phyloP scores from a whole-genome alignment of 1,140 invertebrate genomes.

The Cherax destructor region DNA sequence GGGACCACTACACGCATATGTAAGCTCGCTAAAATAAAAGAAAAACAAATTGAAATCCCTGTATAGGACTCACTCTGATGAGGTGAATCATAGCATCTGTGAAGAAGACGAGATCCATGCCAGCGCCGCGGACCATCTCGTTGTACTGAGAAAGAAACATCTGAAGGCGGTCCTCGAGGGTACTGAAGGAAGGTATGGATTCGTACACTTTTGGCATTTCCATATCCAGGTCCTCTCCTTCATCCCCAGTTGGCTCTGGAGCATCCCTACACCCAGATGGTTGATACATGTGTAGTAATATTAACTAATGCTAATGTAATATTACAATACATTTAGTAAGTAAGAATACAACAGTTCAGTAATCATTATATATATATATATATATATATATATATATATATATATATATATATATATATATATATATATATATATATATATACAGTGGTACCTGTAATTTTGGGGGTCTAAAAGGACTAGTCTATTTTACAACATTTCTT shows the following conservation, averaged over 20 bases:
- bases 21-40: too few species aligned
- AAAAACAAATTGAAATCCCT: too few species aligned
- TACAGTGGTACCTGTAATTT: too few species aligned
- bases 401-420: too few species aligned
- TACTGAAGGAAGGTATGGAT: slow-evolving; percentile 84
- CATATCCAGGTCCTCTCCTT: slow-evolving; percentile 96
- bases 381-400: too few species aligned
- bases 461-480: too few species aligned
- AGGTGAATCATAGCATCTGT: slow-evolving; percentile 98
- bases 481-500: too few species aligned
- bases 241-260: slow-evolving; percentile 96
- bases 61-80: slow-evolving; percentile 81
- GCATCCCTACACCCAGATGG: slow-evolving; percentile 84
- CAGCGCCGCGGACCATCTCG: slow-evolving; percentile 95
- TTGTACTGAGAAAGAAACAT: slow-evolving; percentile 97
- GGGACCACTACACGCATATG: too few species aligned
- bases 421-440: too few species aligned
- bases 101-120: slow-evolving; percentile 99
- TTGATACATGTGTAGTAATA: neutral
- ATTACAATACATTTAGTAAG: neutral
- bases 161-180: slow-evolving; percentile 89
- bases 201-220: slow-evolving; percentile 96
- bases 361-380: too few species aligned
- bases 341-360: neutral
- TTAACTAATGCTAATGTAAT: neutral